A percentile compares a stretch with the other conserved stretches of the same genome.
Evolutionary conservation across 2,113 vertebrate genomes (phyloP).

Genomic region (Romanogobio albipinnatus): DNA sequence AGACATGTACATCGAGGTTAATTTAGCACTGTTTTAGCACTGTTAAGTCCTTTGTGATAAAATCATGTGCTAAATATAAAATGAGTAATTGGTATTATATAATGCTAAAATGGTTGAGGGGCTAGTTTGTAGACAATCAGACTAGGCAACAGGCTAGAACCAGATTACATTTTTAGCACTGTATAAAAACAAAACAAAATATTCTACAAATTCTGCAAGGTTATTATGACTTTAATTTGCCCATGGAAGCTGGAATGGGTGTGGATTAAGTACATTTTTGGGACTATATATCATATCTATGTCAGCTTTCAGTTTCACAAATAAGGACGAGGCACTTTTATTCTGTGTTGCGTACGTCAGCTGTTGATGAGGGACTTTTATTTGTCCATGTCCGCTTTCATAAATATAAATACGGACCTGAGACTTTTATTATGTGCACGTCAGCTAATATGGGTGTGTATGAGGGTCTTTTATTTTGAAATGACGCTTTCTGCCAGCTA

Average conservation of each 20-base stretch:
- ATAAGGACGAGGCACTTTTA: no score
- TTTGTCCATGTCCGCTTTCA: not conserved
- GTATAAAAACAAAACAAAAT: no score
- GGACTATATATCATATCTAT: no score
- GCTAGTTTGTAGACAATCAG: not conserved
- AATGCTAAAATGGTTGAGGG: not conserved
- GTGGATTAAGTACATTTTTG: no score
- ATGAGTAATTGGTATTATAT: not conserved
- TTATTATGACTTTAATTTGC: no score
- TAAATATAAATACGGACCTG: not conserved
- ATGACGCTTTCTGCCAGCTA: constrained; percentile 36
- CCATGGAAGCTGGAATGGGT: no score
- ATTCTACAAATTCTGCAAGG: no score
- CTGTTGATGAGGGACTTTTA: not conserved
- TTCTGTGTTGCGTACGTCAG: not conserved
- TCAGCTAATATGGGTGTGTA: not conserved
- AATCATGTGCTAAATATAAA: not conserved
- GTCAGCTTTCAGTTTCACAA: no score
- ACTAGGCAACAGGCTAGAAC: not conserved
- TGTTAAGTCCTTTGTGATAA: not conserved
- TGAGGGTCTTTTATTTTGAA: constrained; percentile 30
- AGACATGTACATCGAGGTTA: not conserved
- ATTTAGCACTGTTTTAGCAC: not conserved
- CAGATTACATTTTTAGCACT: no score
- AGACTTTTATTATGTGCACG: constrained; percentile 5